Conservation (phyloP, 2,797 vertebrate genomes). For the Sarcophilus harrisii region DNA sequence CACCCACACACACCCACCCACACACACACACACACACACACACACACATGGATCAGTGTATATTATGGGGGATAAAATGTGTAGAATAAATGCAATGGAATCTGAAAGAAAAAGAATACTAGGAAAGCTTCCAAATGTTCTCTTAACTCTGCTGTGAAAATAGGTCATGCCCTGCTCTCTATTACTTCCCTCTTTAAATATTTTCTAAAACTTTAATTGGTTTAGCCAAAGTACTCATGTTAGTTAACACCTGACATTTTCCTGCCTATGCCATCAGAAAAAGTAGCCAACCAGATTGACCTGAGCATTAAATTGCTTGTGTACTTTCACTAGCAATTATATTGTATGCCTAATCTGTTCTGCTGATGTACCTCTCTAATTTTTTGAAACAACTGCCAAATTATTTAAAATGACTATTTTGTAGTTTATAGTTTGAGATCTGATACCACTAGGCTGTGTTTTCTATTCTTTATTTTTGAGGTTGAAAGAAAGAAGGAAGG, state of each 20-base stretch:
- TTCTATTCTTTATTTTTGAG: not conserved
- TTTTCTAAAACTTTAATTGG: not conserved
- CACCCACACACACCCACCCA: too few relatives aligned
- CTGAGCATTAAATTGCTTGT: not conserved
- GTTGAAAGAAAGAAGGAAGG: not conserved
- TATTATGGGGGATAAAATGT: not conserved
- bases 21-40: too few relatives aligned
- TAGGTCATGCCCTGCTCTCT: not conserved
- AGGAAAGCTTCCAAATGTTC: not conserved
- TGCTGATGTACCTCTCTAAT: not conserved
- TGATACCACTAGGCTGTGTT: not conserved
- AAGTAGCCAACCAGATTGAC: not conserved
- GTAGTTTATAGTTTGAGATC: not conserved
- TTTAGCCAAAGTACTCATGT: not conserved
- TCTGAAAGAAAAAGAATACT: not conserved
- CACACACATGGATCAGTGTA: not conserved
- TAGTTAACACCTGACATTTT: not conserved
- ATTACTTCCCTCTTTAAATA: not conserved
- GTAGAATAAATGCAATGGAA: not conserved
- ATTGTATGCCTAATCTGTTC: not conserved
- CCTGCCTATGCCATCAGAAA: too few relatives aligned
- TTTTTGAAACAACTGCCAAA: not conserved
- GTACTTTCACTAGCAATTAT: not conserved
- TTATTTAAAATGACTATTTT: not conserved
- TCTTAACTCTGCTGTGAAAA: not conserved